Base-by-base conservation (phyloP, 2,113 vertebrate species). In the Actenoides lindsayi region DNA sequence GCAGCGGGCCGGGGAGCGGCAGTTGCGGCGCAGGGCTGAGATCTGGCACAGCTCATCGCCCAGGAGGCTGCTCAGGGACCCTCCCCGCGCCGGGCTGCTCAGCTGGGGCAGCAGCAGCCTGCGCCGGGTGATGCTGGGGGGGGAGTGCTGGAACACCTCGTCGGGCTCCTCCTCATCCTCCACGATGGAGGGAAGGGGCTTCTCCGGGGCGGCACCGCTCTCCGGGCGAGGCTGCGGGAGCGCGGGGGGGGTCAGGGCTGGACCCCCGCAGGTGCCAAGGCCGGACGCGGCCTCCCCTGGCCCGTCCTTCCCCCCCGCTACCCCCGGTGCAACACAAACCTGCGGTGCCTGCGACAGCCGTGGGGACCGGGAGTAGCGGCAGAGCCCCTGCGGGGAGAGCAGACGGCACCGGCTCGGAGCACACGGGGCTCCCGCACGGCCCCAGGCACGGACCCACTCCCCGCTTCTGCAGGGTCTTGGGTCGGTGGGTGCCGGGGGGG, bases 1-100 rank as follows among this genome's bases (percentile, higher is more conserved):
- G 85, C 98, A 98, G 33, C 92, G 98, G 60, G 96, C 97, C 5
- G 99, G 98, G 30, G 99, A 98, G 13, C 60, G 98, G 82, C 98
- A 98, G 82, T 83, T 95, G 57, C 98, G 98, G 41, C 97, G 97
- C n/a, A 99, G 98, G 42, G 98, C 98, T 6, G 97, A 97, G 73
- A 98, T 98, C 95, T 98, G 98, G 18, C 97, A 98, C 44, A 99
- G 96, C 94, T 99, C 99, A 48, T 99, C 98, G 0, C 99, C 98
- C 85, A 99, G 94, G 96, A 99, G 97, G 90, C 98, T 98, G 93
- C 98, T 98, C 65, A 99, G 97, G 63, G 98, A 98, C 63, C 98
- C 96, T 3, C 97, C 98, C 57, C 90, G 98, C 7, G 96, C 96
- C 0, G 99, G 98, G 79, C 98, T 98, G 90, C 98, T 97, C 71